phyloP scores from a whole-genome alignment of 2,797 vertebrate genomes.

The Microhierax caerulescens region DNA sequence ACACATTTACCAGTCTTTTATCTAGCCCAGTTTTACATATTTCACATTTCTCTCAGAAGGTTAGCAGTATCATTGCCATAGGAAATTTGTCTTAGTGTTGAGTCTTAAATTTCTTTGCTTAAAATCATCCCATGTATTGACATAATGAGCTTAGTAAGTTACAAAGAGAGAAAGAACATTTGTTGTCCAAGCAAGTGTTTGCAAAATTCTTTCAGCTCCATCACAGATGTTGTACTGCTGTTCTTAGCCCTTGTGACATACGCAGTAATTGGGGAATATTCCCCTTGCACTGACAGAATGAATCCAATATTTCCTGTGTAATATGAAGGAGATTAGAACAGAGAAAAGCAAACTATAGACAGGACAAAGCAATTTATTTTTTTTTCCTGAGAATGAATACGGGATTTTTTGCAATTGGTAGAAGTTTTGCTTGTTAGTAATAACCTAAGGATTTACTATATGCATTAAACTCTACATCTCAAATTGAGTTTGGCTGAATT shows the following conservation, averaged over 20 bases:
- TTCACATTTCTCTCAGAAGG: neutral
- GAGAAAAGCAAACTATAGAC: neutral
- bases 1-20: neutral
- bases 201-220: neutral
- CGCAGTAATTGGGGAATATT: neutral
- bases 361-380: neutral
- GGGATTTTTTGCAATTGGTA: neutral
- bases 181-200: neutral
- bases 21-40: neutral
- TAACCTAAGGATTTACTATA: neutral
- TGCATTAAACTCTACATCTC: neutral
- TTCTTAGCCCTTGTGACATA: neutral
- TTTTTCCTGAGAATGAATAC: neutral
- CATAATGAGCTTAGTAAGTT: neutral
- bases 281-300: neutral
- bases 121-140: neutral
- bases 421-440: neutral
- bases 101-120: neutral
- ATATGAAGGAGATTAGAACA: neutral
- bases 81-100: neutral
- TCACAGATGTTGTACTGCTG: neutral
- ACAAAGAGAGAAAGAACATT: neutral
- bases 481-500: neutral
- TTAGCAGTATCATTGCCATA: neutral
- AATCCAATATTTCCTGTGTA: neutral